Conservation (phyloP, 2,113 vertebrate species). For the Tonatia bakeri region DNA sequence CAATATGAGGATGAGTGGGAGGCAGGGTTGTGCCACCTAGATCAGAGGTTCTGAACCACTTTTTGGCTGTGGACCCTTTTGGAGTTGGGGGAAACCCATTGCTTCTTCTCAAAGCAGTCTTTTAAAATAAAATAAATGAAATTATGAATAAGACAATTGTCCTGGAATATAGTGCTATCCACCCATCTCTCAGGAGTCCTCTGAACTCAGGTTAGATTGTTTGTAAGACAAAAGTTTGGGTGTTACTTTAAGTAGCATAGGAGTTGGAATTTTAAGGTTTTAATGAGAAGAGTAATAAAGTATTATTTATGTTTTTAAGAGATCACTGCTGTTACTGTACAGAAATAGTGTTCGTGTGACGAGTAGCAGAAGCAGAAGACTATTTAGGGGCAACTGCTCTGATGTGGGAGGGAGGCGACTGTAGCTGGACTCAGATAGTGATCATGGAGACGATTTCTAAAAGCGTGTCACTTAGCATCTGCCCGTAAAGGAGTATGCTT, state of each 20-base stretch:
- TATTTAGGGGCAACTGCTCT: neutral
- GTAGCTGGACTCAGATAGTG: neutral
- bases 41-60: neutral
- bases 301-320: neutral
- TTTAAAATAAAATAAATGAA: slow-evolving; percentile 18
- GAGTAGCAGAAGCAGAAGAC: neutral
- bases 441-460: neutral
- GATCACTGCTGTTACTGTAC: neutral
- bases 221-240: neutral
- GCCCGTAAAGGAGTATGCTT: neutral
- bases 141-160: neutral
- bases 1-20: neutral
- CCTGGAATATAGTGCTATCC: neutral
- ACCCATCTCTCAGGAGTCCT: neutral
- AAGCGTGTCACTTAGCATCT: neutral
- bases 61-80: neutral
- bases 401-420: neutral
- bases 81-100: neutral
- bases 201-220: neutral
- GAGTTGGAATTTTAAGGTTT: neutral
- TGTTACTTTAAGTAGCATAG: neutral
- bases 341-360: neutral
- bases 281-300: neutral
- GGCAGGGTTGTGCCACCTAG: accelerated
- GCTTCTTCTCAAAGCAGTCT: neutral